A percentile compares a stretch with the other conserved stretches of the same genome.
phyloP scores from a whole-genome alignment of 2,797 vertebrate genomes.

The Dipus sagitta region DNA sequence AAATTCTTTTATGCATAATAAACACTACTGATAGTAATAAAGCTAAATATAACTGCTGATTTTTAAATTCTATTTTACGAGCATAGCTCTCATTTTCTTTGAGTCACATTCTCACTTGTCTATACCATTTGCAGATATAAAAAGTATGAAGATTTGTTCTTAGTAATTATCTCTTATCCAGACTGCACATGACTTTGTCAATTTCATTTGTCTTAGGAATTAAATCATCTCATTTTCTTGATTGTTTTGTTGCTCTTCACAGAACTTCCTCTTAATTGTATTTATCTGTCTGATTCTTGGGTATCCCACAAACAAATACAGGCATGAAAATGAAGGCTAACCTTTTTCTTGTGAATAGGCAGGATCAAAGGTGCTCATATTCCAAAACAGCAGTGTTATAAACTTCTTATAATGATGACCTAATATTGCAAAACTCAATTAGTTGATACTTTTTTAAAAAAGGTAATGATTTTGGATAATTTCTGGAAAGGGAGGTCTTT shows the following conservation, averaged over 20 bases:
- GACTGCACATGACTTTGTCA: slow-evolving; percentile 6
- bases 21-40: neutral
- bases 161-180: neutral
- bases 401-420: neutral
- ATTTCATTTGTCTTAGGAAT: slow-evolving; percentile 56
- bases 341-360: neutral
- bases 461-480: neutral
- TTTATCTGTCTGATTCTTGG: slow-evolving; percentile 11
- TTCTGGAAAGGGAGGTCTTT: neutral
- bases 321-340: slow-evolving; percentile 30
- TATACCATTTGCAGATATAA: neutral
- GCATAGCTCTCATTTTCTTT: neutral
- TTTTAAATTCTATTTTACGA: neutral
- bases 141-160: neutral
- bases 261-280: slow-evolving; percentile 38
- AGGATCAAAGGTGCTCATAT: neutral
- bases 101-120: neutral
- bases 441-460: neutral
- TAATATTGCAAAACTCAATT: neutral
- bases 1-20: neutral
- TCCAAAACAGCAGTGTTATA: neutral
- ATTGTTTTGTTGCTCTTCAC: slow-evolving; percentile 41
- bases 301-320: slow-evolving; percentile 3
- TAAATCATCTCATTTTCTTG: slow-evolving; percentile 50
- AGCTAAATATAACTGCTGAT: neutral